Conservation (phyloP, 2,113 vertebrate species). For the Hypanus sabinus region DNA sequence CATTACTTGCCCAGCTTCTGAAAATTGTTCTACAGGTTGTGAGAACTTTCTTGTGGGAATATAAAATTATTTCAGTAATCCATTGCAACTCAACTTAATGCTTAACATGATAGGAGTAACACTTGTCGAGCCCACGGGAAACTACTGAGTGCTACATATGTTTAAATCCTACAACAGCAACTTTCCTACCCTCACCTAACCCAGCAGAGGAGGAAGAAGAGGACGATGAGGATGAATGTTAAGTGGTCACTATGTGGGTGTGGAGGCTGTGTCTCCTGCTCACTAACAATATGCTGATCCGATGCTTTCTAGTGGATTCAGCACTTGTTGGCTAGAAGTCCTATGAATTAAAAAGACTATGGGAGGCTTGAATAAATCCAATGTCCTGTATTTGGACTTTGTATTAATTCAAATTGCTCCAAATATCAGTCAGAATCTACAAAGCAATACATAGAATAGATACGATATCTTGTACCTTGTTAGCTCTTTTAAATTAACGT, state of each 20-base stretch:
- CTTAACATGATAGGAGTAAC: too few relatives aligned
- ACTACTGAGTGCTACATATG: too few relatives aligned
- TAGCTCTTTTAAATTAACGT: background rate
- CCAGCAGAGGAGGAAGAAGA: background rate
- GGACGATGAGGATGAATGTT: too few relatives aligned
- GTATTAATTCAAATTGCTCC: background rate
- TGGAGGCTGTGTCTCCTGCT: background rate
- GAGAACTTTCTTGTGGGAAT: too few relatives aligned
- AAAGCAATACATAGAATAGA: background rate
- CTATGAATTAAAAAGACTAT: background rate
- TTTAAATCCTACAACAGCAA: too few relatives aligned
- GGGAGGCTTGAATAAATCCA: background rate
- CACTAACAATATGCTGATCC: background rate
- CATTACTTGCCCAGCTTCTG: too few relatives aligned
- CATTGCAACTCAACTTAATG: too few relatives aligned
- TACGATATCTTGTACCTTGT: background rate
- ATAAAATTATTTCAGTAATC: too few relatives aligned
- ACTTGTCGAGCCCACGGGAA: too few relatives aligned
- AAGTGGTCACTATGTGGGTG: too few relatives aligned
- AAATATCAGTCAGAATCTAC: background rate
- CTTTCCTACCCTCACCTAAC: too few relatives aligned
- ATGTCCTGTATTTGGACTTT: background rate
- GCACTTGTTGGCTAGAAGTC: background rate
- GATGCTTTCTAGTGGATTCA: background rate
- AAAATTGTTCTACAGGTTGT: too few relatives aligned